These are phyloP conservation scores for Drosophila affinis DNA, from an alignment of 2,888 invertebrate species.

Conservation along the genomic window DNA sequence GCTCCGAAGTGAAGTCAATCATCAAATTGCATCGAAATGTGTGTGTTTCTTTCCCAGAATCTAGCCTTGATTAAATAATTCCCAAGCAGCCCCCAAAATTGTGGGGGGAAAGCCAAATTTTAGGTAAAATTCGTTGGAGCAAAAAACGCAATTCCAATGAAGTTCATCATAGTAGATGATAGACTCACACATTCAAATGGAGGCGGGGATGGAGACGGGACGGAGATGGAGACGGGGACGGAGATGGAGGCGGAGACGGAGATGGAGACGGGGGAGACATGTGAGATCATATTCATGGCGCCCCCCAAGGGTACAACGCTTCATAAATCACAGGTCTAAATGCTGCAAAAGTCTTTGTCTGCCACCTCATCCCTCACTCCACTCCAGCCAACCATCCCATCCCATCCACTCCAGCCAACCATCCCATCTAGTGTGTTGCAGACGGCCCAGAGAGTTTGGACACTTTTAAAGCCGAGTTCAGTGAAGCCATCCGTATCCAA, in stretches of 20 bases:
- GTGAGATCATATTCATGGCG: constrained; percentile 85
- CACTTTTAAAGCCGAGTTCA: constrained; percentile 66
- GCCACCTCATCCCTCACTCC: constrained; percentile 10
- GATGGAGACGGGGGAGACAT: no score
- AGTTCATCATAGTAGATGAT: constrained; percentile 26
- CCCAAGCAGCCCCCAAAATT: neutral
- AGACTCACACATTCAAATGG: constrained; percentile 3
- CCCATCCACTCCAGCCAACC: neutral
- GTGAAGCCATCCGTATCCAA: constrained; percentile 83
- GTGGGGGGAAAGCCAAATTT: neutral
- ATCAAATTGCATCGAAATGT: constrained; percentile 11
- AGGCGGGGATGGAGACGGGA: neutral
- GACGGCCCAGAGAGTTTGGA: constrained; percentile 12
- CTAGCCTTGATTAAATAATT: neutral
- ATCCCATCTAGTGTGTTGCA: constrained; percentile 7
- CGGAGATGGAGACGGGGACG: no score
- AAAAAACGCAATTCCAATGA: constrained; percentile 12
- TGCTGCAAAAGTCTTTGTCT: constrained; percentile 31
- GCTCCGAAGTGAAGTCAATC: constrained; percentile 10
- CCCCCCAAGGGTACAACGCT: constrained; percentile 47
- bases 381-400: neutral
- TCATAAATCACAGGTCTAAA: constrained; percentile 40
- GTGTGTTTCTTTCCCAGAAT: constrained; percentile 15
- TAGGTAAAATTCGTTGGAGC: neutral
- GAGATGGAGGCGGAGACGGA: neutral